These are phyloP conservation scores for Epinephelus coioides DNA, from an alignment of 2,797 vertebrate genomes.

Conservation along the genomic window DNA sequence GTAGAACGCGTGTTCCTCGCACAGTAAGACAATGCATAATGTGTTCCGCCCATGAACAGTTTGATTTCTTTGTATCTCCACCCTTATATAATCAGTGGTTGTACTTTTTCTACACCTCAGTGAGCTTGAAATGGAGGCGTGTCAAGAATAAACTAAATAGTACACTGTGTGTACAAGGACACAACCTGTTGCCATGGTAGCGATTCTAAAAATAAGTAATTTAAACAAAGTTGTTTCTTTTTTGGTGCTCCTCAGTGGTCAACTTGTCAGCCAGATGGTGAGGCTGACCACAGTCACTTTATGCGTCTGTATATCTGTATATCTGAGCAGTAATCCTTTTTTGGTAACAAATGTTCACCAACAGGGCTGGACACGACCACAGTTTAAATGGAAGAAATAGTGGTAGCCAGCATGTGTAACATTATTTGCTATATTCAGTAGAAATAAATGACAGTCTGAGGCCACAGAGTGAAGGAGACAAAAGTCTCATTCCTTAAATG, in stretches of 20 bases:
- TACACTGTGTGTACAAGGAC: constrained; percentile 3
- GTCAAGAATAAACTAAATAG: background rate
- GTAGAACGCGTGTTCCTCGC: background rate
- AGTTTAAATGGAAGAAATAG: too few relatives aligned
- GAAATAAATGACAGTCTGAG: background rate
- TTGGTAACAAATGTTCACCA: too few relatives aligned
- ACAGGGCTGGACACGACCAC: too few relatives aligned
- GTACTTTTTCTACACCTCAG: constrained; percentile 3
- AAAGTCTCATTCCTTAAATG: background rate
- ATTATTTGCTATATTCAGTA: too few relatives aligned
- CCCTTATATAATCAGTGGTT: constrained; percentile 12
- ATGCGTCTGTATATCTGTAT: background rate
- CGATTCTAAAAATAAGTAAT: background rate
- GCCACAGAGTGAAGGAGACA: background rate
- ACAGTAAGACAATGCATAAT: constrained; percentile 3
- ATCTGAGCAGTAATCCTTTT: background rate
- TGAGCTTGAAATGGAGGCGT: constrained; percentile 13
- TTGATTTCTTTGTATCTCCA: constrained; percentile 14
- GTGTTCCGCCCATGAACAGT: background rate
- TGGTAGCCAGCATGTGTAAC: too few relatives aligned
- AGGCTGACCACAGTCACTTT: background rate
- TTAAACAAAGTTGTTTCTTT: background rate
- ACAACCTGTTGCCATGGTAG: constrained; percentile 8
- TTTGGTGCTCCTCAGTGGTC: background rate
- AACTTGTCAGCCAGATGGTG: background rate